A percentile compares a stretch with the other conserved stretches of the same genome.
phyloP scores from a whole-genome alignment of 1,140 invertebrate genomes.

The Meloidogyne hapla region DNA sequence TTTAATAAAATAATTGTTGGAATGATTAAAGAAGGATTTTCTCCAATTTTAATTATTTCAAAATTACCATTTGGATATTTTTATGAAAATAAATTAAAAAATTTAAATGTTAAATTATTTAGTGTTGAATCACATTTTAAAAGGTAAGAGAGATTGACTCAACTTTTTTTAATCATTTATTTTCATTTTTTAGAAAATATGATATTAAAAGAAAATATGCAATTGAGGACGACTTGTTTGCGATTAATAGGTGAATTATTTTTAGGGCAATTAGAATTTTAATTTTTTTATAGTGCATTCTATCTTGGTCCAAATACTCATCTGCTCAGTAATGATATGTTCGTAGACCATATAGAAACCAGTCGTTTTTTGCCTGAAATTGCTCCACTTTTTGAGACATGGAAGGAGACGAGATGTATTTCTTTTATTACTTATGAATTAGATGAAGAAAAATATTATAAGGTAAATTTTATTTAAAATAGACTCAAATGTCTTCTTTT shows the following conservation, averaged over 20 bases:
- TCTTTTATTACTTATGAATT: neutral
- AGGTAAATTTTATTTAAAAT: conserved; percentile 9
- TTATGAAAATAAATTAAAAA: neutral
- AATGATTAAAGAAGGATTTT: neutral
- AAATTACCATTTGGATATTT: neutral
- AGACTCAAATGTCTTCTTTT: neutral
- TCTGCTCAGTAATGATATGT: conserved; percentile 12
- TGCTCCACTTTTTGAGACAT: conserved; percentile 11
- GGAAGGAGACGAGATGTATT: conserved; percentile 8
- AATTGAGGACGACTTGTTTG: neutral
- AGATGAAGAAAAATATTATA: neutral
- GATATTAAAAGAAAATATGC: neutral
- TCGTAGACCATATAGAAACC: neutral
- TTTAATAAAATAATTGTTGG: neutral
- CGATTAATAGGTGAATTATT: neutral
- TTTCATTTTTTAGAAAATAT: neutral
- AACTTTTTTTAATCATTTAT: neutral
- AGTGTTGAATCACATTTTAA: neutral
- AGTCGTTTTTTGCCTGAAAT: neutral
- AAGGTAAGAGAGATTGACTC: neutral
- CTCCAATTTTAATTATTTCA: conserved; percentile 23
- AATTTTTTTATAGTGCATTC: neutral
- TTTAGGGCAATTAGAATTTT: neutral
- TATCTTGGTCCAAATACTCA: conserved; percentile 15
- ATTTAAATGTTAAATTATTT: conserved; percentile 10